phyloP scores from a whole-genome alignment of 2,888 invertebrate species.

The Agonum fuliginosum region DNA sequence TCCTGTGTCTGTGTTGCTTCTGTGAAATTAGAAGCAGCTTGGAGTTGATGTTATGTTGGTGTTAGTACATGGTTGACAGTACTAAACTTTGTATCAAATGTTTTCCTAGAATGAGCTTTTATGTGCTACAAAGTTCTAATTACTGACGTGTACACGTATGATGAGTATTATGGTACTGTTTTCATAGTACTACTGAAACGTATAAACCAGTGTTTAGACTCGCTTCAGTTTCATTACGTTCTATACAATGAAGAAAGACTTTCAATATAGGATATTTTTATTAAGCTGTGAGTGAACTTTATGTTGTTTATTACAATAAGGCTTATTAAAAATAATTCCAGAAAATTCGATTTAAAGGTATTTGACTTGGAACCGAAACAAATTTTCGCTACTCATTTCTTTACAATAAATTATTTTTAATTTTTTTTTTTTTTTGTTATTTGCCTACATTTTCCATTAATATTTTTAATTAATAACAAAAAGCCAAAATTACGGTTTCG shows the following conservation, averaged over 20 bases:
- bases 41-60: not conserved
- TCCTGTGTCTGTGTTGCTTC: not conserved
- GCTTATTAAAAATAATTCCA: no score
- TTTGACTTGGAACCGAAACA: no score
- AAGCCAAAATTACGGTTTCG: no score
- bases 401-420: no score
- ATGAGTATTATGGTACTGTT: not conserved
- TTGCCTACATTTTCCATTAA: no score
- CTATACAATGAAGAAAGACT: not conserved
- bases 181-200: not conserved
- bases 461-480: no score
- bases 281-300: not conserved
- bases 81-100: constrained; percentile 37
- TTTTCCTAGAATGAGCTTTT: constrained; percentile 11
- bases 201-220: not conserved
- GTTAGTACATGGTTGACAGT: constrained; percentile 1
- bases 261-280: not conserved
- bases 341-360: no score
- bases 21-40: constrained; percentile 9
- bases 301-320: no score
- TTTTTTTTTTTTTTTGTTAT: no score
- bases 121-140: not conserved
- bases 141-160: not conserved
- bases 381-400: no score
- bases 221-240: not conserved